A percentile compares a stretch with the other conserved stretches of the same genome.
Evolutionary conservation across 2,888 invertebrate species (phyloP).

Genomic region (Lacanobia wlatinum): DNA sequence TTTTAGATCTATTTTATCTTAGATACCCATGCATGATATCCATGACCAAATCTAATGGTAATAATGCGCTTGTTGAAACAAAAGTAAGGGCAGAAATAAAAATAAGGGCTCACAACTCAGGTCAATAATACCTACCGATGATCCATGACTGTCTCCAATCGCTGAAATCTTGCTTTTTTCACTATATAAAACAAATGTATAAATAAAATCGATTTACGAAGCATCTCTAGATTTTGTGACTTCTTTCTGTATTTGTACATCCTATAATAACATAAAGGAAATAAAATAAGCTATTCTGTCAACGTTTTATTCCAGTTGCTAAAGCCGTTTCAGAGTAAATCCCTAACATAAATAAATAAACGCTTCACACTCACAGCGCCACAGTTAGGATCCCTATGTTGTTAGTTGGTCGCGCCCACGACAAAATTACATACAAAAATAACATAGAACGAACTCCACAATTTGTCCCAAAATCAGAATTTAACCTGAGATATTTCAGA

Average conservation of each 20-base stretch:
- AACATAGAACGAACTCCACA: slow-evolving; percentile 9
- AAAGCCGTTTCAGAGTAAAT: slow-evolving; percentile 39
- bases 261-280: slow-evolving; percentile 16
- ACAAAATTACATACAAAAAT: slow-evolving; percentile 45
- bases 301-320: slow-evolving; percentile 37
- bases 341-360: slow-evolving; percentile 47
- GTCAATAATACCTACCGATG: neutral
- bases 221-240: neutral
- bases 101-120: neutral
- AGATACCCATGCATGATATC: too few species aligned
- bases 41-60: neutral
- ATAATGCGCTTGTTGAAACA: neutral
- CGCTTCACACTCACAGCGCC: slow-evolving; percentile 26
- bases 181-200: neutral
- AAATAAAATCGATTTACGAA: neutral
- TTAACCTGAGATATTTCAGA: slow-evolving; percentile 7
- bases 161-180: neutral
- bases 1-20: too few species aligned
- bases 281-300: slow-evolving; percentile 30
- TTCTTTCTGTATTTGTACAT: neutral
- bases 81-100: neutral
- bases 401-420: slow-evolving; percentile 23
- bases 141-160: neutral
- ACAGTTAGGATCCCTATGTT: slow-evolving; percentile 9
- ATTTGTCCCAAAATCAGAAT: slow-evolving; percentile 17